Percentiles rank a stretch among this genome's conserved stretches.
Evolutionary conservation across 2,113 vertebrate genomes (phyloP).

Genomic region (Podarcis muralis): DNA sequence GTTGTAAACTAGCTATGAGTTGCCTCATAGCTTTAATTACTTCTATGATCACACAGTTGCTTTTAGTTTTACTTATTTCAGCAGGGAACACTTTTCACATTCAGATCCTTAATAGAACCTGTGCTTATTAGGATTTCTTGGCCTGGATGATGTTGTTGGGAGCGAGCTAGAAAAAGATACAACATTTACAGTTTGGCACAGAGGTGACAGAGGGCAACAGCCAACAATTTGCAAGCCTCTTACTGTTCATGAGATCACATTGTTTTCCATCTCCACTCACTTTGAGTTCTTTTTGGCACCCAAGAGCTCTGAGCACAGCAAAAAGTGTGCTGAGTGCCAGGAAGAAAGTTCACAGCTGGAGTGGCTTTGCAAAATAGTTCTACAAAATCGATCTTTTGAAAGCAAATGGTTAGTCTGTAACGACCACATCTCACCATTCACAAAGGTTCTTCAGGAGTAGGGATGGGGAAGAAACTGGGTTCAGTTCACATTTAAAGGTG

Average conservation of each 20-base stretch:
- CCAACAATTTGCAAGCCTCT: constrained; percentile 30
- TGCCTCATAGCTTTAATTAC: neutral
- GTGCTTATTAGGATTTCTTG: constrained; percentile 7
- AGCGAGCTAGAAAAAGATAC: constrained; percentile 27
- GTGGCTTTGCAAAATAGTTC: neutral
- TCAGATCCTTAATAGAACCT: neutral
- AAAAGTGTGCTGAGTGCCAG: constrained; percentile 9
- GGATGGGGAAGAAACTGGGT: neutral
- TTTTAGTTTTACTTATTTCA: constrained; percentile 11
- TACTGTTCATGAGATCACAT: constrained; percentile 12
- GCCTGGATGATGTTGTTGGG: constrained; percentile 28
- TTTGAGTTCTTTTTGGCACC: constrained; percentile 4
- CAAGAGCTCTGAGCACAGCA: neutral
- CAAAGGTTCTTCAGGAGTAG: neutral
- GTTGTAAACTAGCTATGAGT: neutral
- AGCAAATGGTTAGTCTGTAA: neutral
- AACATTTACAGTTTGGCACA: constrained; percentile 27
- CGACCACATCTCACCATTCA: neutral
- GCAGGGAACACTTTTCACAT: neutral
- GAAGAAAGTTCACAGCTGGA: neutral
- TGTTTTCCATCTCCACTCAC: neutral
- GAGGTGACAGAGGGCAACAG: neutral
- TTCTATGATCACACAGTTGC: neutral
- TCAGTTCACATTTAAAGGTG: too few species aligned
- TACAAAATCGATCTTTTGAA: neutral